Conservation (phyloP, 2,797 vertebrate genomes). For the Bradypodion ventrale region DNA sequence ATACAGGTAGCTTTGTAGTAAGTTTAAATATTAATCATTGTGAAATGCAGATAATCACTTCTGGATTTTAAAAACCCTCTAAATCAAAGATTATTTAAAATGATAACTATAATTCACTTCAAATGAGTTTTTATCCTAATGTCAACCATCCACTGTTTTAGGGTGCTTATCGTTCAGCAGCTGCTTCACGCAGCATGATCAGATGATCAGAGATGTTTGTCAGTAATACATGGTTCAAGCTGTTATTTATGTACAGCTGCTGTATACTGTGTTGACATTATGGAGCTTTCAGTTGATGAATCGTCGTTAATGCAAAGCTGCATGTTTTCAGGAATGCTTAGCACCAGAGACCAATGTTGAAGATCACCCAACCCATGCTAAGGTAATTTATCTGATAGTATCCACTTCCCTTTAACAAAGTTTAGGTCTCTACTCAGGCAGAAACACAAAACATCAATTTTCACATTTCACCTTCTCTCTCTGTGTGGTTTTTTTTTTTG, state of each 20-base stretch:
- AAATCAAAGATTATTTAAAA: conserved; percentile 7
- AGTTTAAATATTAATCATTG: conserved; percentile 27
- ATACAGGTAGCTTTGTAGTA: conserved; percentile 3
- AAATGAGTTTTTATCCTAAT: conserved; percentile 28
- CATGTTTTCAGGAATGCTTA: conserved; percentile 43
- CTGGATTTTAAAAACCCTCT: not conserved
- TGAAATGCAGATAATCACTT: conserved; percentile 44
- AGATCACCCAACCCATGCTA: conserved; percentile 11
- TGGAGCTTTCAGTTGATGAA: conserved; percentile 51
- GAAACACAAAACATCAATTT: conserved; percentile 46
- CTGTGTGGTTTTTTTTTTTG: too few species aligned
- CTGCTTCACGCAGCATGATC: conserved; percentile 20
- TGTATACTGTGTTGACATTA: conserved; percentile 33
- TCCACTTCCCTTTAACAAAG: conserved; percentile 17
- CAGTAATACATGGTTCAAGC: conserved; percentile 31
- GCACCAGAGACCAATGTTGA: conserved; percentile 16
- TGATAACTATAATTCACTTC: conserved; percentile 17
- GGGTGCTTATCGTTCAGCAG: not conserved
- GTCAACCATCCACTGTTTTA: conserved; percentile 3
- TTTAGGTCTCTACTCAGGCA: conserved; percentile 27
- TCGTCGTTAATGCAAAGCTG: conserved; percentile 27
- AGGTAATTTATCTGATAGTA: conserved; percentile 31
- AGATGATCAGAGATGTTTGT: conserved; percentile 33
- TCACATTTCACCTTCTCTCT: conserved; percentile 60
- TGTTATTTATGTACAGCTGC: conserved; percentile 20